A percentile compares a stretch with the other conserved stretches of the same genome.
These are phyloP conservation scores for Chelonoidis abingdonii DNA, from an alignment of 2,113 vertebrate species.

Conservation along the genomic window DNA sequence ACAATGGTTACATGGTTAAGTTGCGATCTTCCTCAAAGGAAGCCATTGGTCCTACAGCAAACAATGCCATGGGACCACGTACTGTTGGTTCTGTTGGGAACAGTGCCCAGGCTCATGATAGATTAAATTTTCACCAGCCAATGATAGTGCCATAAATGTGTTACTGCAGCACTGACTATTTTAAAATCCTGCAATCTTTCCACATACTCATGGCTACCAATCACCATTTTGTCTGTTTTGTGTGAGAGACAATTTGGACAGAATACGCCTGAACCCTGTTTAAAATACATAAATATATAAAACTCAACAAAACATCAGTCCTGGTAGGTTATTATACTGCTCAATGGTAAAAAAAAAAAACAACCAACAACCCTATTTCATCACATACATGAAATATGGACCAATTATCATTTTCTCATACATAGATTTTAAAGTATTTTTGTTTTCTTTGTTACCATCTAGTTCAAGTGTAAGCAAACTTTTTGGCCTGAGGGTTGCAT, in stretches of 20 bases:
- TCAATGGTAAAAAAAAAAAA: constrained; percentile 5
- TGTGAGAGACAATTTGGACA: neutral
- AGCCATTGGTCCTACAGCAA: neutral
- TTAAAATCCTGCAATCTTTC: constrained; percentile 34
- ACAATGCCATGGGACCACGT: neutral
- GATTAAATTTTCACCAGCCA: neutral
- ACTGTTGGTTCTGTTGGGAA: neutral
- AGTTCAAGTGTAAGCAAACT: too few species aligned
- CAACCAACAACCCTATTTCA: constrained; percentile 49
- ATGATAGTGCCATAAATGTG: neutral
- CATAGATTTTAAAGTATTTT: constrained; percentile 73
- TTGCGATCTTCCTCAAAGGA: accelerated
- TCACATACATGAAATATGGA: constrained; percentile 59
- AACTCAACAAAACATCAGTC: constrained; percentile 35
- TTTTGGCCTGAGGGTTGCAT: too few species aligned
- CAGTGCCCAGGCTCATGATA: neutral
- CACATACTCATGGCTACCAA: neutral
- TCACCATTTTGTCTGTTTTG: neutral
- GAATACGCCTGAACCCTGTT: constrained; percentile 35
- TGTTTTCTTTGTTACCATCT: constrained; percentile 74
- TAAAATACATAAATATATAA: neutral
- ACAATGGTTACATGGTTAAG: neutral
- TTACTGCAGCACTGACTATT: constrained; percentile 18
- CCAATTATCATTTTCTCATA: constrained; percentile 73
- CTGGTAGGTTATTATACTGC: constrained; percentile 39